These are phyloP conservation scores for Siniperca scherzeri DNA, from an alignment of 2,797 vertebrate genomes.

Conservation along the genomic window DNA sequence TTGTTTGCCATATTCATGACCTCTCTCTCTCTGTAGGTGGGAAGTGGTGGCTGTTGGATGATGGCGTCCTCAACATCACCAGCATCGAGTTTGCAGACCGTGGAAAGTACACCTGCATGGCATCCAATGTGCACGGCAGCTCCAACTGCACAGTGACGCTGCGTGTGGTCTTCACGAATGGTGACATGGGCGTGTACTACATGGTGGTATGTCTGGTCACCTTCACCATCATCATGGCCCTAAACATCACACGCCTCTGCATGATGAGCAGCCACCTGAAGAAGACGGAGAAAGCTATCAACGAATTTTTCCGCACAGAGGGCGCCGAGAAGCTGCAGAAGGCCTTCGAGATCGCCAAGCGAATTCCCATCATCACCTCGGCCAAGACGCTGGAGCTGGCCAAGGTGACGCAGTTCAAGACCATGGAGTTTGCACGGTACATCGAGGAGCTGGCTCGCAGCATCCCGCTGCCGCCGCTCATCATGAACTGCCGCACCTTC, in stretches of 20 bases:
- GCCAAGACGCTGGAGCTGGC: constrained; percentile 98
- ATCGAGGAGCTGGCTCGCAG: constrained; percentile 97
- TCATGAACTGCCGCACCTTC: constrained; percentile 98
- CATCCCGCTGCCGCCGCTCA: constrained; percentile 97
- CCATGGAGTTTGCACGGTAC: constrained; percentile 98
- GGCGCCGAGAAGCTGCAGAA: constrained; percentile 99
- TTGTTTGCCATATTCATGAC: neutral
- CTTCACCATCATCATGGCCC: constrained; percentile 96
- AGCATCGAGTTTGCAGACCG: constrained; percentile 93
- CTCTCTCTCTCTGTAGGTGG: constrained; percentile 73
- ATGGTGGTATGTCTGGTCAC: constrained; percentile 98
- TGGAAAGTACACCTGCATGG: constrained; percentile 96
- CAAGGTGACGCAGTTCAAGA: constrained; percentile 99
- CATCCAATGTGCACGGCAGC: constrained; percentile 89
- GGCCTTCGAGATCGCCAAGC: constrained; percentile 98
- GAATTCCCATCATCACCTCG: constrained; percentile 98
- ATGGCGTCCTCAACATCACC: constrained; percentile 93
- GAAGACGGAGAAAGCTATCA: constrained; percentile 99
- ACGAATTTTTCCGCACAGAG: constrained; percentile 98
- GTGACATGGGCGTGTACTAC: constrained; percentile 98
- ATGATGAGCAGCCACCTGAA: constrained; percentile 99
- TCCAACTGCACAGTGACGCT: constrained; percentile 95
- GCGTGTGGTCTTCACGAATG: constrained; percentile 93
- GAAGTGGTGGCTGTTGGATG: constrained; percentile 92
- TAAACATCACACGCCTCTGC: constrained; percentile 96